Evolutionary conservation across 2,113 vertebrate species (phyloP).

Genomic region (Uria lomvia): DNA sequence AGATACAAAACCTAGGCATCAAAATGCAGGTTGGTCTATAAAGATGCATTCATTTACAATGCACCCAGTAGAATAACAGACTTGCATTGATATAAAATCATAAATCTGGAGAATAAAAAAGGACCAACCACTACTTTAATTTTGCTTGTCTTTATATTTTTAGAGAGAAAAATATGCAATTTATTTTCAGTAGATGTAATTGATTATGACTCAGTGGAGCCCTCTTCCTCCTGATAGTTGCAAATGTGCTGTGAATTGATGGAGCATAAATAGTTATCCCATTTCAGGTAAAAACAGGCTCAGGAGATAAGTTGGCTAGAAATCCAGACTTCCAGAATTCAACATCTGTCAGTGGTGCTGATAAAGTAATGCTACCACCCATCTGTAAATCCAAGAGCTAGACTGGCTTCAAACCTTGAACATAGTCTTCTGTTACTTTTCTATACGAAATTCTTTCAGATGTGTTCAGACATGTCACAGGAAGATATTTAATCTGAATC

Average conservation of each 20-base stretch:
- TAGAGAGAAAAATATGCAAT: neutral
- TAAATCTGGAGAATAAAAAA: neutral
- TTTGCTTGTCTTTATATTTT: neutral
- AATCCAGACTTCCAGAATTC: neutral
- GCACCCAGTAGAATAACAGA: neutral
- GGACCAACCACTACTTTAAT: neutral
- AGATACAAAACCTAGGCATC: neutral
- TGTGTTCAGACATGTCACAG: neutral
- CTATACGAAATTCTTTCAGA: neutral
- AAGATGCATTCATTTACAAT: conserved; percentile 15
- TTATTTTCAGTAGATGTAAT: neutral
- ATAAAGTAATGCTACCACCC: neutral
- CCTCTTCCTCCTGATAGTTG: neutral
- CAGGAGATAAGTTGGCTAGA: neutral
- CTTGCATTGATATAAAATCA: neutral
- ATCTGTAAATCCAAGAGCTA: neutral
- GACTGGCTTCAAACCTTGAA: neutral
- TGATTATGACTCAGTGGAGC: neutral
- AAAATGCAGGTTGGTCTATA: neutral
- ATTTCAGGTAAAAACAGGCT: neutral
- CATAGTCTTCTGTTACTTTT: neutral
- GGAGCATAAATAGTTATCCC: neutral
- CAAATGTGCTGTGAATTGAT: neutral
- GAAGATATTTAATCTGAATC: neutral
- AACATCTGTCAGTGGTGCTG: neutral